phyloP scores from a whole-genome alignment of 1,140 invertebrate species.

The Theocolax elegans region DNA sequence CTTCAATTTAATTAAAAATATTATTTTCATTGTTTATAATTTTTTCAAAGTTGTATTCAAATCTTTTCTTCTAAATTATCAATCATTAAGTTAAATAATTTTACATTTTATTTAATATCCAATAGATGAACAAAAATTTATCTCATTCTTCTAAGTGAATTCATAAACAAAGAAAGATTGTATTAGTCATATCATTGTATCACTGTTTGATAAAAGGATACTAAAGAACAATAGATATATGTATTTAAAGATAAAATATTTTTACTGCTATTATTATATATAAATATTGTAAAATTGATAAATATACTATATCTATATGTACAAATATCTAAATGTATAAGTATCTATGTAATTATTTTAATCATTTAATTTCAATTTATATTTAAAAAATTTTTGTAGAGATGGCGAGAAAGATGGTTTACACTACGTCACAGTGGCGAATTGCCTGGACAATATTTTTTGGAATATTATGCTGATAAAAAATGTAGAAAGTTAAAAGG shows the following conservation, averaged over 20 bases:
- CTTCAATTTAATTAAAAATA: no score
- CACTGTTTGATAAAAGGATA: constrained; percentile 16
- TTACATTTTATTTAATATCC: no score
- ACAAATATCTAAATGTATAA: background rate
- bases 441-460: constrained; percentile 90
- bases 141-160: background rate
- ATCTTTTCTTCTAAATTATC: no score
- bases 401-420: constrained; percentile 95
- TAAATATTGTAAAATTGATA: background rate
- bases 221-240: background rate
- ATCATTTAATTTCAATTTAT: background rate
- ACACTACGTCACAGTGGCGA: constrained; percentile 88
- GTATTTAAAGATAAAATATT: background rate
- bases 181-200: constrained; percentile 16
- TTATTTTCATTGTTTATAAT: no score
- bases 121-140: no score
- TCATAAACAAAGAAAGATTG: constrained; percentile 19
- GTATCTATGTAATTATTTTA: background rate
- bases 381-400: constrained; percentile 71
- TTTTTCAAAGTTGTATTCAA: no score
- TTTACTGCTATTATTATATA: background rate
- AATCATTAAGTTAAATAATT: no score
- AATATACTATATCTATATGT: background rate
- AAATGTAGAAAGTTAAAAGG: constrained; percentile 89
- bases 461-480: constrained; percentile 93